Evolutionary conservation across 2,113 vertebrate species (phyloP), one percentile per base, ranked within the genome.

Genomic region (Chaenocephalus aceratus): DNA sequence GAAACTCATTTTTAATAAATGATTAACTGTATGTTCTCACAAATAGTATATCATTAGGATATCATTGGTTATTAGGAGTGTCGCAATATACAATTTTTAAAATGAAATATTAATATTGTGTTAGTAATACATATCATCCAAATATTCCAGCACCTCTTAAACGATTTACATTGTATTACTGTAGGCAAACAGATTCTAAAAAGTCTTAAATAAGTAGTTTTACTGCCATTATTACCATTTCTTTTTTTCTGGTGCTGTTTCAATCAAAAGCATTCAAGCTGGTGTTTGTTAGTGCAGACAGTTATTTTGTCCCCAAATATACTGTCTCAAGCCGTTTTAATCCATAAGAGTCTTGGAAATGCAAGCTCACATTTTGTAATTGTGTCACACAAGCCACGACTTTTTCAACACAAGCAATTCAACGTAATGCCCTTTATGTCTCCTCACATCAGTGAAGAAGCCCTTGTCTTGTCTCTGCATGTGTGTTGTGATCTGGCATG

Each of bases 401-500:
- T 85, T 88, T 83, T 86, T 89, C 69, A 82, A 63, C 0, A 41
- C 15, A 2, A 23, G 54, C 65, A 56, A 15, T 75, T 62, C 46
- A 12, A 69, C 30, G n/a, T 30, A 7, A 52, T 49, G 72, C 48
- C 54, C 30, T 30, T 23, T 71, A n/a, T 53, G 56, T 64, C 58
- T 67, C 52, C 41, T 52, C 23, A 34, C 69, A n/a, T 44, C 0
- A 9, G 48, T 77, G 76, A 79, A 79, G 80, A 86, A 78, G 80
- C 71, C 57, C 13, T 72, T 68, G 60, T 85, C 77, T 87, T 85
- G 72, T 86, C 48, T 81, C 68, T 87, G 93, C 87, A 90, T 90
- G 86, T 36, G 51, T 36, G 58, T 48, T 71, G 65, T 79, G 62
- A 64, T 70, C 65, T 44, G 75, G 80, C 82, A 88, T 89, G 90